Evolutionary conservation across 2,888 invertebrate genomes (phyloP).

Genomic region (Mythimna impura): DNA sequence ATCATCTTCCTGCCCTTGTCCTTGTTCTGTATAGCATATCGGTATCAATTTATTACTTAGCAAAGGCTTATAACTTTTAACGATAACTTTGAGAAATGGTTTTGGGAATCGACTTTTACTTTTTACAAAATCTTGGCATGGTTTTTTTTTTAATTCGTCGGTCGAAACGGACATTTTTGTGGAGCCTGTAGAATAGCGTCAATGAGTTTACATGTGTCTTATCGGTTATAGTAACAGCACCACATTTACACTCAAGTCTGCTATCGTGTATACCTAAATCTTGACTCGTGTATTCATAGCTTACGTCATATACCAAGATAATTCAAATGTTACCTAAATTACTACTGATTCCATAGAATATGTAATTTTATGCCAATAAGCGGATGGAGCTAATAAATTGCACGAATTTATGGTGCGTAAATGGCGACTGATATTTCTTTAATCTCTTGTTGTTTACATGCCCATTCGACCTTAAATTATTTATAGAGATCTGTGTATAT

Average conservation of each 20-base stretch:
- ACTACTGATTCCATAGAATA: background rate
- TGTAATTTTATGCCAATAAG: slow-evolving; percentile 4
- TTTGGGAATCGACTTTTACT: too few species aligned
- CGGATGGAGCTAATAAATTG: slow-evolving; percentile 46
- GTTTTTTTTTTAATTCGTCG: too few species aligned
- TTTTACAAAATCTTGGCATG: too few species aligned
- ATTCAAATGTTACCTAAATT: too few species aligned
- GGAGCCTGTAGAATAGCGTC: background rate
- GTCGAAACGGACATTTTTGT: too few species aligned
- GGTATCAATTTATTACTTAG: background rate
- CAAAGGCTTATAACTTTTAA: too few species aligned
- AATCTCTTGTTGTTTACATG: slow-evolving; percentile 41
- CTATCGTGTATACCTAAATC: background rate
- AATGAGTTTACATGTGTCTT: background rate
- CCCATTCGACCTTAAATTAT: slow-evolving; percentile 37
- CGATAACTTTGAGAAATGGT: too few species aligned
- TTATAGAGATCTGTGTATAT: slow-evolving; percentile 22
- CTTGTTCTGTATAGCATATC: background rate
- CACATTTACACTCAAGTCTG: background rate
- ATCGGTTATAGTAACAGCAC: background rate
- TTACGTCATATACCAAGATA: background rate
- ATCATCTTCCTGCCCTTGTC: too few species aligned
- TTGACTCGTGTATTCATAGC: background rate
- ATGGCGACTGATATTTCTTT: slow-evolving; percentile 31
- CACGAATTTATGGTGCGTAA: slow-evolving; percentile 44